These are phyloP conservation scores for Umimayanthus chanpuru DNA, from an alignment of 92 coral and sea anemone genomes.

Conservation along the genomic window DNA sequence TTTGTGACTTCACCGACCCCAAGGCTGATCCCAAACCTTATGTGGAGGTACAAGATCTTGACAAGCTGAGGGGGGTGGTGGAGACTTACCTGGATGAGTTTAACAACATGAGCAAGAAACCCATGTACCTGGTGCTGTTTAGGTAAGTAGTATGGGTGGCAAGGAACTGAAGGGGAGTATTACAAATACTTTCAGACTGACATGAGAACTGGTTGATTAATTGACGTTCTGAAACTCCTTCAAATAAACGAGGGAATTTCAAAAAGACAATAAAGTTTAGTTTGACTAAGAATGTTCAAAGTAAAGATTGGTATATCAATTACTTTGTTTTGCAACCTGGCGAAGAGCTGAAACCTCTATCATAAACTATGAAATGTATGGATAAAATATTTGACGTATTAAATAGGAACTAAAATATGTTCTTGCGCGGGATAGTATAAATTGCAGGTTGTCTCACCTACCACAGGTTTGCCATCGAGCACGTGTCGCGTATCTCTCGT, in stretches of 20 bases:
- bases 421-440: no score
- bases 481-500: slow-evolving; percentile 97
- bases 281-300: background rate
- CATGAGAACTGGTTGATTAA: background rate
- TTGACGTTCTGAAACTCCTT: background rate
- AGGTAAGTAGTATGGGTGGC: slow-evolving; percentile 60
- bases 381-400: background rate
- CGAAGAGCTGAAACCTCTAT: no score
- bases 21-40: slow-evolving; percentile 94
- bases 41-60: slow-evolving; percentile 82
- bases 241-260: no score
- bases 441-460: background rate
- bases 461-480: slow-evolving; percentile 96
- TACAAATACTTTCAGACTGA: background rate
- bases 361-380: background rate
- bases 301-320: background rate
- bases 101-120: slow-evolving; percentile 99
- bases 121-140: slow-evolving; percentile 93
- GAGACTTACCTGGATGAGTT: slow-evolving; percentile 96
- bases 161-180: background rate
- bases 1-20: slow-evolving; percentile 95
- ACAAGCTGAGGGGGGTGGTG: slow-evolving; percentile 84
- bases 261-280: no score
- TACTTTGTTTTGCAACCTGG: background rate
- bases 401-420: background rate